Evolutionary conservation across 2,888 invertebrate species (phyloP).

Genomic region (Phoenoteleia sp.): DNA sequence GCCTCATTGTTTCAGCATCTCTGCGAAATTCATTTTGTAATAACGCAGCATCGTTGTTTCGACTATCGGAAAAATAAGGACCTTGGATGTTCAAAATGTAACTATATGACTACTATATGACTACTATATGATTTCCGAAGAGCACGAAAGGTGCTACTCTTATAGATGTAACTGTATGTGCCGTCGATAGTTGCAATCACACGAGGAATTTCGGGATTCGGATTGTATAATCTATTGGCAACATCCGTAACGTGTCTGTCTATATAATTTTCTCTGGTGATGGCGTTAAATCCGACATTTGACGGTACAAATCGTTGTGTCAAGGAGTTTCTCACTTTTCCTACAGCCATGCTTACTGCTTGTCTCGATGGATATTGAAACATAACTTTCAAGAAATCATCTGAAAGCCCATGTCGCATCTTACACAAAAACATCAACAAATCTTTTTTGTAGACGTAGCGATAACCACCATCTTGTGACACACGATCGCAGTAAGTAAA

Average conservation of each 20-base stretch:
- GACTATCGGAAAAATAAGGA: background rate
- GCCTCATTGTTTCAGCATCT: slow-evolving; percentile 29
- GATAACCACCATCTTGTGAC: background rate
- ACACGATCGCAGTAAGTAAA: slow-evolving; percentile 42
- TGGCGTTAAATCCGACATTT: slow-evolving; percentile 15
- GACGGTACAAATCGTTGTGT: slow-evolving; percentile 10
- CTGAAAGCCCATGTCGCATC: slow-evolving; percentile 44
- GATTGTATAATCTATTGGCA: slow-evolving; percentile 36
- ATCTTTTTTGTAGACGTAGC: slow-evolving; percentile 29
- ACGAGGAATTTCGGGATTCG: slow-evolving; percentile 17
- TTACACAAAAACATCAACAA: slow-evolving; percentile 52
- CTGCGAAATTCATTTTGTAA: slow-evolving; percentile 29
- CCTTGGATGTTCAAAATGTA: slow-evolving; percentile 13
- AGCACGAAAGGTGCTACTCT: slow-evolving; percentile 7
- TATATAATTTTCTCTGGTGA: slow-evolving; percentile 8
- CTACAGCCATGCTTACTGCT: slow-evolving; percentile 28
- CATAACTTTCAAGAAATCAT: slow-evolving; percentile 46
- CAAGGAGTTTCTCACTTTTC: slow-evolving; percentile 34
- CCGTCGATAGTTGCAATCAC: slow-evolving; percentile 2
- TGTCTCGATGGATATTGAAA: slow-evolving; percentile 47
- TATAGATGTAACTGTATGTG: background rate
- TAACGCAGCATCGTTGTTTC: slow-evolving; percentile 33
- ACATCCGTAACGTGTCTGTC: slow-evolving; percentile 3
- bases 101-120: slow-evolving; percentile 15
- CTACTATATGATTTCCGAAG: slow-evolving; percentile 21